phyloP scores from a whole-genome alignment of 2,113 vertebrate species.

The Sprattus sprattus region DNA sequence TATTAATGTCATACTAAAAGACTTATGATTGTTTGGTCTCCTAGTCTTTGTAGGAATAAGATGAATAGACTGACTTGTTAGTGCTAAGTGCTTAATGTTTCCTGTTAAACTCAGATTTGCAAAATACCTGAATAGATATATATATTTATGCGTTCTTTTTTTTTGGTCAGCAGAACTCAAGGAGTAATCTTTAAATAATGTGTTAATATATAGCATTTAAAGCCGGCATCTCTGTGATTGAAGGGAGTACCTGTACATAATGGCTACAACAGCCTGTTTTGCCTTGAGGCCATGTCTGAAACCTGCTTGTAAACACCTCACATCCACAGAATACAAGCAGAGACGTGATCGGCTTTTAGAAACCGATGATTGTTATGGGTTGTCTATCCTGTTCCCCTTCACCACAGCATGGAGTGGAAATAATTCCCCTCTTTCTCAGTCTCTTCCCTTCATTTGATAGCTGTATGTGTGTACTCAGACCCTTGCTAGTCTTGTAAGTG shows the following conservation, averaged over 20 bases:
- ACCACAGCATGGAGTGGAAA: background rate
- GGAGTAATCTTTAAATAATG: background rate
- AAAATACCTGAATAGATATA: background rate
- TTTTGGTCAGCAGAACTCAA: background rate
- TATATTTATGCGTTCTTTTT: background rate
- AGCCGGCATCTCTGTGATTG: background rate
- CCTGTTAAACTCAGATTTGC: background rate
- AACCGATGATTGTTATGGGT: background rate
- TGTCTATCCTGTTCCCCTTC: background rate
- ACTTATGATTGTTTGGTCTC: background rate
- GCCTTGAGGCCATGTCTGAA: background rate
- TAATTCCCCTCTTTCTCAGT: background rate
- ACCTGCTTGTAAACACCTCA: background rate
- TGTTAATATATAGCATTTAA: background rate
- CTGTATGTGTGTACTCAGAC: constrained; percentile 13
- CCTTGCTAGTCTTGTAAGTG: constrained; percentile 33
- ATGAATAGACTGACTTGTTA: background rate
- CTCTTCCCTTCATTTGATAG: constrained; percentile 22
- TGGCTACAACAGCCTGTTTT: background rate
- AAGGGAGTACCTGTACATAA: background rate
- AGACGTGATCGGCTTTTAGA: background rate
- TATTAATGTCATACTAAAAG: background rate
- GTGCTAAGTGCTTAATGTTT: background rate
- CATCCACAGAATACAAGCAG: background rate
- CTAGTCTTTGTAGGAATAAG: background rate